Percentiles rank a stretch among this genome's conserved stretches.
Conservation (phyloP, 2,888 invertebrate species). For the Nephrocerus scutellatus region DNA sequence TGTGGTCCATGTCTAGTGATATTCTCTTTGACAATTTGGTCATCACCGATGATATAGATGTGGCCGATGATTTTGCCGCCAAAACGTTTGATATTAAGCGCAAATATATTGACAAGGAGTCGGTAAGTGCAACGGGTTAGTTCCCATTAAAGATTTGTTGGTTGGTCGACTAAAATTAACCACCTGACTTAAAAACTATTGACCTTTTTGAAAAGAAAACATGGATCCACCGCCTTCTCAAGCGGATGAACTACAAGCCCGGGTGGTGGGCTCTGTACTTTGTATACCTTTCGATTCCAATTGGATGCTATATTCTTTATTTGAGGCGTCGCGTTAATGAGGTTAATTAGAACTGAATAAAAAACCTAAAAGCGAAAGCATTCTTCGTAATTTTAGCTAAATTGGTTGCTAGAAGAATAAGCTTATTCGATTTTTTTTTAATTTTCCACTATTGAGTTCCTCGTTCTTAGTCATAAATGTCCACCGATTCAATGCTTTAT, state of each 20-base stretch:
- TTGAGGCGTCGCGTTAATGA: constrained; percentile 58
- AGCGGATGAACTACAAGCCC: constrained; percentile 69
- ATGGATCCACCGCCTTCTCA: constrained; percentile 68
- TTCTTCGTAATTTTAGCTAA: too few species aligned
- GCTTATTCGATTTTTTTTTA: too few species aligned
- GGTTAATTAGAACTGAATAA: constrained; percentile 51
- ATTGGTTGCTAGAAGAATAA: too few species aligned
- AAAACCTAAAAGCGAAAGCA: too few species aligned
- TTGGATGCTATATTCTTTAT: constrained; percentile 62
- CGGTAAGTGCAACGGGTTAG: constrained; percentile 62
- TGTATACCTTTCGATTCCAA: constrained; percentile 66
- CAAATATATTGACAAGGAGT: constrained; percentile 69
- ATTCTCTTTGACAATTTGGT: constrained; percentile 95
- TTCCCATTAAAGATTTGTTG: too few species aligned
- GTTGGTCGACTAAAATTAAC: too few species aligned
- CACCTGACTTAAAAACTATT: constrained; percentile 24
- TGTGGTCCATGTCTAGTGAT: constrained; percentile 96
- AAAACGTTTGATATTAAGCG: constrained; percentile 80
- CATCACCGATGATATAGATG: constrained; percentile 71
- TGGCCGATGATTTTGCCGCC: constrained; percentile 73
- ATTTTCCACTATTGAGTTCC: constrained; percentile 11
- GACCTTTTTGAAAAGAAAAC: constrained; percentile 49
- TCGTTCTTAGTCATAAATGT: constrained; percentile 14
- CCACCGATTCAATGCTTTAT: constrained; percentile 11
- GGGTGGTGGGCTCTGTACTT: constrained; percentile 77